These are phyloP conservation scores for Drosophila neoperkinsi DNA, from an alignment of 2,888 invertebrate genomes.

Conservation along the genomic window DNA sequence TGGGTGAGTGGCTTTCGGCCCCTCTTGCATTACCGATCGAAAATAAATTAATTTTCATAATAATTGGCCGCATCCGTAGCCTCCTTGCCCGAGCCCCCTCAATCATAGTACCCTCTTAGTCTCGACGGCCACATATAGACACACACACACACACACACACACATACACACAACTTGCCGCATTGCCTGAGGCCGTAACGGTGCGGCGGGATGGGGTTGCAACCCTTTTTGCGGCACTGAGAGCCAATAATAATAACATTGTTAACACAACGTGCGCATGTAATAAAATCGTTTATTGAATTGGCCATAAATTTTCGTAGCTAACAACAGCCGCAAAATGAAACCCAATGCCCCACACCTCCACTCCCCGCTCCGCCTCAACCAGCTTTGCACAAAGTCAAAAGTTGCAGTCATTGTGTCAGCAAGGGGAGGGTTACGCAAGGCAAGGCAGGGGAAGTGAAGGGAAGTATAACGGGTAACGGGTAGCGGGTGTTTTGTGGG, in stretches of 20 bases:
- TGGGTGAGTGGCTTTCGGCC: conserved; percentile 6
- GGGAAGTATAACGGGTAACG: not conserved
- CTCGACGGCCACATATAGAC: not conserved
- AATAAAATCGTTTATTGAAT: conserved; percentile 84
- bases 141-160: not conserved
- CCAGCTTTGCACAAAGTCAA: conserved; percentile 63
- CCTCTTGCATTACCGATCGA: conserved; percentile 67
- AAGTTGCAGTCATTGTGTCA: conserved; percentile 66
- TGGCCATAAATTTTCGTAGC: conserved; percentile 80
- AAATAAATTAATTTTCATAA: conserved; percentile 78
- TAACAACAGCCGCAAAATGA: conserved; percentile 69
- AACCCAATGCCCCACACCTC: not conserved
- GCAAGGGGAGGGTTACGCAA: conserved; percentile 14
- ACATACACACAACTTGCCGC: conserved; percentile 50
- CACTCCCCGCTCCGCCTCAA: not conserved
- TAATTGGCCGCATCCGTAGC: conserved; percentile 55
- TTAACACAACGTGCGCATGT: conserved; percentile 81
- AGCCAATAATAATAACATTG: conserved; percentile 81
- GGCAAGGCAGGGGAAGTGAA: not conserved
- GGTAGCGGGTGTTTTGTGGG: conserved; percentile 2
- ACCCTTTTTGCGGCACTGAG: conserved; percentile 56
- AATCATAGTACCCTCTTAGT: no score
- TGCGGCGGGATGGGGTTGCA: not conserved
- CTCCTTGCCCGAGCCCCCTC: not conserved
- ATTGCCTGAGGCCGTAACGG: conserved; percentile 49